Evolutionary conservation across 2,797 vertebrate genomes (phyloP), one percentile per base, ranked within the genome.

Genomic region (Prunella strophiata): DNA sequence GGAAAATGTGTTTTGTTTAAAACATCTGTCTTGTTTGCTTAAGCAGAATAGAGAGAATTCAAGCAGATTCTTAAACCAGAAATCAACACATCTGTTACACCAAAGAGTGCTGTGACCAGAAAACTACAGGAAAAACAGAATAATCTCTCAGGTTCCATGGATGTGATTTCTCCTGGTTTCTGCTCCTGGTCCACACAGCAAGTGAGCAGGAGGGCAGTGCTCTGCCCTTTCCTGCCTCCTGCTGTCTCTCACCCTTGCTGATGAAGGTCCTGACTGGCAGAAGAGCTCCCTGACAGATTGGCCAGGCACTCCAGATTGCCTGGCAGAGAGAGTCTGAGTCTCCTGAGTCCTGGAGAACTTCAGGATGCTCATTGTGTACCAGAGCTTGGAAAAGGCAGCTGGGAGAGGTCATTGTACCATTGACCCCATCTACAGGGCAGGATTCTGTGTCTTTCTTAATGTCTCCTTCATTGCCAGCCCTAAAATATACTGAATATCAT

Each of bases 21-120:
- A 36, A 54, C 61, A 65, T 74, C 71, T 2, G 10, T 66, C 88
- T 88, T 36, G 30, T 93, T 81, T 90, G 58, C 59, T 89, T 72
- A 72, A 71, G 54, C 63, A 71, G 52, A 92, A 57, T 0, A 48
- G 48, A 58, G 71, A 87, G 71, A 85, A 93, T 54, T 92, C 78
- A 85, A 83, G 34, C 43, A 82, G 66, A 77, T 59, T 73, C 75
- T 81, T 42, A 48, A 93, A 63, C n/a, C 68, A 94, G 86, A 77
- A 77, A 74, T 72, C 65, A 74, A 54, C 54, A 13, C 1, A 0
- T 45, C 76, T 84, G 82, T n/a, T 38, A 19, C 27, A 55, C 14
- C 36, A 83, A 43, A 0, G 13, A 57, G 29, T 32, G 50, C 75
- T 78, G 58, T 70, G 70, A 45, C 55, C 0, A 0, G 67, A 55